Evolutionary conservation across 2,797 vertebrate genomes (phyloP).

Genomic region (Myoxocephalus aenaeus): DNA sequence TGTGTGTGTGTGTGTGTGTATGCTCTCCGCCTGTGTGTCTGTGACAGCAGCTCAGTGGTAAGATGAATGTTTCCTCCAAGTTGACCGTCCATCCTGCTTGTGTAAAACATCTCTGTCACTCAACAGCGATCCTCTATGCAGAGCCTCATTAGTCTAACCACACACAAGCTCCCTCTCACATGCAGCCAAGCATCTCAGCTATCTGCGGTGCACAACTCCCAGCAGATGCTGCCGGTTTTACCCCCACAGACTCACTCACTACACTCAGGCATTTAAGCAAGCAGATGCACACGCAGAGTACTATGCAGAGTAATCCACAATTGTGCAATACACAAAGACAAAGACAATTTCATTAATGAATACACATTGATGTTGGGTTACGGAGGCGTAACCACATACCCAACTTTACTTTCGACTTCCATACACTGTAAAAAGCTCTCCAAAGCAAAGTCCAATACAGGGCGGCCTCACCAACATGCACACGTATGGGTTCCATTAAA

Average conservation of each 20-base stretch:
- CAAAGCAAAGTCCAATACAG: conserved; percentile 42
- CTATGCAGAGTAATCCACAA: conserved; percentile 23
- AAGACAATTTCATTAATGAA: conserved; percentile 3
- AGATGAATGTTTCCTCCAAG: conserved; percentile 58
- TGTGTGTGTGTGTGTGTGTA: neutral
- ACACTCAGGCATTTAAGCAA: conserved; percentile 29
- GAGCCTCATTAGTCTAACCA: conserved; percentile 78
- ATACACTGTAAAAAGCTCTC: conserved; percentile 47
- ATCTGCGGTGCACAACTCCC: conserved; percentile 42
- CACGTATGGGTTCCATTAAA: conserved; percentile 63
- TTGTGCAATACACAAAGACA: conserved; percentile 14
- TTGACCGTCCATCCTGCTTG: conserved; percentile 65
- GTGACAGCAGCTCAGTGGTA: conserved; percentile 52
- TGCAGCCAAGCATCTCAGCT: conserved; percentile 48
- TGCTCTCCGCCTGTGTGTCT: conserved; percentile 40
- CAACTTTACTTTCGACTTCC: conserved; percentile 33
- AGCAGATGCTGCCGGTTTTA: conserved; percentile 30
- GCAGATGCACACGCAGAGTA: conserved; percentile 11
- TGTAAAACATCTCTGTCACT: conserved; percentile 75
- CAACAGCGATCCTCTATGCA: conserved; percentile 62
- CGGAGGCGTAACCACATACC: conserved; percentile 36
- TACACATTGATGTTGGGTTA: conserved; percentile 30
- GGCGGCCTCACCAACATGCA: conserved; percentile 48
- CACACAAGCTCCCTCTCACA: conserved; percentile 62
- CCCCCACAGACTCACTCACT: conserved; percentile 19